These are phyloP conservation scores for Semotilus atromaculatus DNA, from an alignment of 2,797 vertebrate genomes.

Conservation along the genomic window DNA sequence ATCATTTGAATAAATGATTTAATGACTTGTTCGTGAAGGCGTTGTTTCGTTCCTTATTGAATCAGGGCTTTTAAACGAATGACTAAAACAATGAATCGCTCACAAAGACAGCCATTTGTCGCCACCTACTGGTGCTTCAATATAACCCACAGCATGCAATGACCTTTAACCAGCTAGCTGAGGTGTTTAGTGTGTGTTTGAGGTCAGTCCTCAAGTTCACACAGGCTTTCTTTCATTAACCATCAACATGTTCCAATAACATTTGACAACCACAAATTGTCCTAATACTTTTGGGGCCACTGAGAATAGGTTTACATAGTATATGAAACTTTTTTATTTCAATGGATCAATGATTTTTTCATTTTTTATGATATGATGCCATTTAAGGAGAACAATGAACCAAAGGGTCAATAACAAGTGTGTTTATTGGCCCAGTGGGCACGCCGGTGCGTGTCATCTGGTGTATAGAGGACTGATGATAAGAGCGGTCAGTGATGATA, in stretches of 20 bases:
- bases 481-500: slow-evolving; percentile 38
- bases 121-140: neutral
- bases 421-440: neutral
- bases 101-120: neutral
- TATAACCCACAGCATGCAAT: neutral
- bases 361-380: neutral
- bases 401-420: neutral
- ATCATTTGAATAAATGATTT: neutral
- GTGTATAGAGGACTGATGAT: slow-evolving; percentile 29
- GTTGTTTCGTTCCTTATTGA: neutral
- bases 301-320: neutral
- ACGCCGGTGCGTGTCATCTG: neutral
- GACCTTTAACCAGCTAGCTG: neutral
- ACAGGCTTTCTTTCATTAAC: neutral
- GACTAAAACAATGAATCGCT: neutral
- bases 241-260: neutral
- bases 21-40: neutral
- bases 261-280: too few relatives aligned
- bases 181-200: neutral
- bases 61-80: neutral
- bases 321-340: neutral
- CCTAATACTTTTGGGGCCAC: neutral
- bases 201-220: neutral
- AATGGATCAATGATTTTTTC: neutral
- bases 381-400: neutral